Conservation (phyloP, 1,140 invertebrate species). For the Leptinotarsa defecta region DNA sequence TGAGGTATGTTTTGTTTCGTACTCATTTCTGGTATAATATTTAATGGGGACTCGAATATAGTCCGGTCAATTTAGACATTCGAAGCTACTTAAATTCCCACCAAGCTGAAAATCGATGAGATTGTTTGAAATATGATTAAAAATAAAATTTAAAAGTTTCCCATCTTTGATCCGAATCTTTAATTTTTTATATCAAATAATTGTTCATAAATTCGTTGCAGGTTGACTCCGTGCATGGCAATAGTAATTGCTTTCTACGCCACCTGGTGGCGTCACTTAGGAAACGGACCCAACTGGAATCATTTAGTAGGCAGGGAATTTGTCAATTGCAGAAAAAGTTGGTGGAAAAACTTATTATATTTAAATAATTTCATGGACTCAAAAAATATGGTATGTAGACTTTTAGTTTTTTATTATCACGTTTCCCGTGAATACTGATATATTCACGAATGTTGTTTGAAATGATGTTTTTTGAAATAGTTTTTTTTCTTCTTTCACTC, state of each 20-base stretch:
- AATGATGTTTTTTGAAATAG: neutral
- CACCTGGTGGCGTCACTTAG: slow-evolving; percentile 40
- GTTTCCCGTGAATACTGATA: neutral
- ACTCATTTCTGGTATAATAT: too few species aligned
- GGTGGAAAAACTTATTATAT: slow-evolving; percentile 62
- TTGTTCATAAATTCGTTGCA: slow-evolving; percentile 1
- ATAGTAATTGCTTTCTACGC: slow-evolving; percentile 41
- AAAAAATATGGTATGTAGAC: slow-evolving; percentile 46
- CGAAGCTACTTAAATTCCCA: too few species aligned
- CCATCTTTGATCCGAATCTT: too few species aligned
- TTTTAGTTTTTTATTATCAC: slow-evolving; percentile 18
- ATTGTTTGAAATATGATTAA: too few species aligned
- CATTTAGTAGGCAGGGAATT: slow-evolving; percentile 39
- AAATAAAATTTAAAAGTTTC: too few species aligned
- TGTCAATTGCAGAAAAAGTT: slow-evolving; percentile 47
- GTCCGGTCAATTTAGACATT: too few species aligned
- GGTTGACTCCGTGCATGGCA: slow-evolving; percentile 41
- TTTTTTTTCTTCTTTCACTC: neutral
- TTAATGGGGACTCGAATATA: too few species aligned
- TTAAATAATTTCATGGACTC: slow-evolving; percentile 62
- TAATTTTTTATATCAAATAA: too few species aligned
- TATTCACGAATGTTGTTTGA: neutral
- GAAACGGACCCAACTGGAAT: slow-evolving; percentile 46
- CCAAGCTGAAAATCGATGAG: too few species aligned
- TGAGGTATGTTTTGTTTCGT: too few species aligned